phyloP scores from a whole-genome alignment of 2,113 vertebrate genomes.

The Holacanthus passer region DNA sequence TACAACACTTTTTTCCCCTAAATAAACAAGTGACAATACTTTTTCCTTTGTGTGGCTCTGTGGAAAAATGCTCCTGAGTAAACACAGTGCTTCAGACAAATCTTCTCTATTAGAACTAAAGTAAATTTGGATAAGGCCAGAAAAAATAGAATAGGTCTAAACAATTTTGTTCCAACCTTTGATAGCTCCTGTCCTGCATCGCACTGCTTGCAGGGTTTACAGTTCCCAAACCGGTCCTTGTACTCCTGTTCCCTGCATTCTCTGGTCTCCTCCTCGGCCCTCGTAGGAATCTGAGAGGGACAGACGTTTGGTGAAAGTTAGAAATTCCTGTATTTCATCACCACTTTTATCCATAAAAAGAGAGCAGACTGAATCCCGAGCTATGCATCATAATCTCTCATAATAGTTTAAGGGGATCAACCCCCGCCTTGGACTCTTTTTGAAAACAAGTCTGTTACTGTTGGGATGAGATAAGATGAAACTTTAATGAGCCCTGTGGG shows the following conservation, averaged over 20 bases:
- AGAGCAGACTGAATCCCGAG: slow-evolving; percentile 27
- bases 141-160: background rate
- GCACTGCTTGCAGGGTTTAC: slow-evolving; percentile 92
- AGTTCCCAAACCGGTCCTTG: slow-evolving; percentile 89
- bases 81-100: background rate
- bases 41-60: slow-evolving; percentile 12
- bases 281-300: slow-evolving; percentile 83
- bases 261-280: slow-evolving; percentile 90
- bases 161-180: slow-evolving; percentile 84
- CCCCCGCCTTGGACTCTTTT: background rate
- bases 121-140: background rate
- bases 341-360: slow-evolving; percentile 50
- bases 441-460: slow-evolving; percentile 45
- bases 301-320: slow-evolving; percentile 56
- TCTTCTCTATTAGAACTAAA: background rate
- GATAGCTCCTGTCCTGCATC: slow-evolving; percentile 97
- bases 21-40: slow-evolving; percentile 25
- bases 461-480: slow-evolving; percentile 50
- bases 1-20: slow-evolving; percentile 42
- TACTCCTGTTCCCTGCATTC: slow-evolving; percentile 96
- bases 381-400: slow-evolving; percentile 29
- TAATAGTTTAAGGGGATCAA: slow-evolving; percentile 19
- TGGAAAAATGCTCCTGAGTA: background rate
- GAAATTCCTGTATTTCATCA: slow-evolving; percentile 70
- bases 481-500: slow-evolving; percentile 55